Base-by-base conservation (phyloP, 2,888 invertebrate species). In the Calliopum simillimum region DNA sequence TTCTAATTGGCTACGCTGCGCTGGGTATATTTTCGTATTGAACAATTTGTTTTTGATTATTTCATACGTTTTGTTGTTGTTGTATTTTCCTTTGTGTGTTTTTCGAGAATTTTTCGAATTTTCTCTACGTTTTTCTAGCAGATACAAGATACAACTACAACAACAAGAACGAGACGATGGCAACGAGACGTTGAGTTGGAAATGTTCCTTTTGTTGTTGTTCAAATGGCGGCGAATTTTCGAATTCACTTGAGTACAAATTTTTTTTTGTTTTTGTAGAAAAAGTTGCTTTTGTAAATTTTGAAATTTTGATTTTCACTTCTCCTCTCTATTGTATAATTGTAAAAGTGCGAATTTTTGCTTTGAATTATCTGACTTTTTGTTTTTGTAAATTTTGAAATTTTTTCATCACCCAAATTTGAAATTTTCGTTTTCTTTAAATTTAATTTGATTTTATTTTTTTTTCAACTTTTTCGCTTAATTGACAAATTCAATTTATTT, bases 191-290 rank as follows among this genome's bases (percentile, higher is more conserved):
- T 47, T 16, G 4, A 16, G 43, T 13, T 72, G 55, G 25, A 62
- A 11, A 53, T 69, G 47, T 72, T 59, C 44, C 62, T 59, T 19
- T 61, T 53, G 25, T 43, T 55, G 23, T 14, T 23, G 43, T 55
- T 64, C 64, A 41, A n/a, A 47, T 59, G 41, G 19, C 16, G 64
- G 53, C 21, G 49, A 69, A 71, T 58, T 71, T 70, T 71, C 19
- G 46, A 53, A 66, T 47, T 41, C 58, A 67, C 67, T 49, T 67
- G 43, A 41, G 46, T 46, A 33, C 33, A 33, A 33, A 44, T 67
- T 21, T 33, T 43, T 1, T 65, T 65, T 67, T 58, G 56, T 44
- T 67, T 46, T 46, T 61, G 61, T 46, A 16, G 8, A 33, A 8
- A 33, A 33, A 8, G 33, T 33, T 33, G 33, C 8, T 44, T 19